Evolutionary conservation across 1,140 invertebrate species (phyloP).

Genomic region (Venturia canescens): DNA sequence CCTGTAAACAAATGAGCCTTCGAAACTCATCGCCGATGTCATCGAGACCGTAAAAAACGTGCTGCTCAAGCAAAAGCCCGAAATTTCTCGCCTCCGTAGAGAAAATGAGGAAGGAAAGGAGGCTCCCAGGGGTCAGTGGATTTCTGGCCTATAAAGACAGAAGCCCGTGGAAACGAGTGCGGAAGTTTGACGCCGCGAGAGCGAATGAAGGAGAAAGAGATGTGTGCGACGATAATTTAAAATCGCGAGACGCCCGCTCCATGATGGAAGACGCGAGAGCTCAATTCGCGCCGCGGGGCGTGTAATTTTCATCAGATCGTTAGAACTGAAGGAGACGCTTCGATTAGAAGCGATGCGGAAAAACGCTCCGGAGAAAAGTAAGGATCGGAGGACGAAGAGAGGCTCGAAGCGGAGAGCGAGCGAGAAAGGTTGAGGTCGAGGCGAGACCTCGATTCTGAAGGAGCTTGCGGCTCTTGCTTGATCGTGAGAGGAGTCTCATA

Average conservation of each 20-base stretch:
- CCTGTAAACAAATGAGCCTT: not conserved
- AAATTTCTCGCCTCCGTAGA: not conserved
- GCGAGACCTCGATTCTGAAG: constrained; percentile 32
- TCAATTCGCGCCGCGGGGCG: constrained; percentile 28
- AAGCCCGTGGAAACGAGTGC: not conserved
- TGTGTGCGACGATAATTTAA: not conserved
- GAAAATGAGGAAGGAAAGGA: too few relatives aligned
- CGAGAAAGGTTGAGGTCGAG: constrained; percentile 42
- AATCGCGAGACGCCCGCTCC: not conserved
- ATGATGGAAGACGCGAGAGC: constrained; percentile 23
- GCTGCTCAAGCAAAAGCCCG: not conserved
- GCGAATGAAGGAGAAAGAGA: not conserved
- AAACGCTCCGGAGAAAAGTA: constrained; percentile 10
- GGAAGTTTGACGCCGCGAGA: not conserved
- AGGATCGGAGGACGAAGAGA: constrained; percentile 33
- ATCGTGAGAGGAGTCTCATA: constrained; percentile 38
- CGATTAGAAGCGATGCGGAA: constrained; percentile 29
- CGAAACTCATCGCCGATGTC: not conserved
- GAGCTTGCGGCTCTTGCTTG: constrained; percentile 12
- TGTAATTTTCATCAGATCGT: constrained; percentile 40
- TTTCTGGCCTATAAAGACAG: not conserved
- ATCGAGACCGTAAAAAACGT: not conserved
- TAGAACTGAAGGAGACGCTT: constrained; percentile 1
- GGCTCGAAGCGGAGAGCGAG: constrained; percentile 23
- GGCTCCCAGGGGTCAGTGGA: not conserved